Evolutionary conservation across 1,140 invertebrate species (phyloP).

Genomic region (Halesus radiatus): DNA sequence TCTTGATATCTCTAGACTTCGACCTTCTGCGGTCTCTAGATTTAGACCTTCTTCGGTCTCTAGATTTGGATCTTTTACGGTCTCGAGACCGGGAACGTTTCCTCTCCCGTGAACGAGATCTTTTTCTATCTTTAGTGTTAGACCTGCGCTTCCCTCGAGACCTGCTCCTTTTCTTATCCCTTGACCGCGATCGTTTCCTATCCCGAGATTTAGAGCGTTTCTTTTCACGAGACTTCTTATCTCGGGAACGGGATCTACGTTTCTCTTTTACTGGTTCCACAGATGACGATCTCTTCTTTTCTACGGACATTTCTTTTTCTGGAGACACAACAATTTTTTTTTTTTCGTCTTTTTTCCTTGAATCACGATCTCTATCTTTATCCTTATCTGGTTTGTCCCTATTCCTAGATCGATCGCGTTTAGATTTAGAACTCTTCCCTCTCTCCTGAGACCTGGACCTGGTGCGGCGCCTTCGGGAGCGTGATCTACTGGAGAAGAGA

Average conservation of each 20-base stretch:
- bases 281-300: constrained; percentile 52
- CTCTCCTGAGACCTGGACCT: constrained; percentile 65
- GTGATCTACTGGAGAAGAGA: constrained; percentile 1
- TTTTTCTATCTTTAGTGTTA: constrained; percentile 65
- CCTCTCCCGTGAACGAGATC: constrained; percentile 65
- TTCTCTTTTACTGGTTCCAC: constrained; percentile 53
- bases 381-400: constrained; percentile 62
- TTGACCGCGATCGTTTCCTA: constrained; percentile 65
- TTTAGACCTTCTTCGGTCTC: constrained; percentile 65
- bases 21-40: constrained; percentile 63
- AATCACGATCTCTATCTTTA: constrained; percentile 52
- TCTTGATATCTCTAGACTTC: constrained; percentile 65
- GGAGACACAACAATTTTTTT: constrained; percentile 62
- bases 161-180: constrained; percentile 61
- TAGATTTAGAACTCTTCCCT: constrained; percentile 72
- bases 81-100: constrained; percentile 64
- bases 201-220: constrained; percentile 69
- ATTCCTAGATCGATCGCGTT: constrained; percentile 66
- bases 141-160: constrained; percentile 65
- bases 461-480: constrained; percentile 61
- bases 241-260: constrained; percentile 51
- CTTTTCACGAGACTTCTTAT: constrained; percentile 60
- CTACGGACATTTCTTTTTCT: constrained; percentile 56
- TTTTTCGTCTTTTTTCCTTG: constrained; percentile 63
- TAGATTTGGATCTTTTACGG: constrained; percentile 65